Conservation (phyloP, 2,888 invertebrate genomes). For the Drosophila glabriapex region DNA sequence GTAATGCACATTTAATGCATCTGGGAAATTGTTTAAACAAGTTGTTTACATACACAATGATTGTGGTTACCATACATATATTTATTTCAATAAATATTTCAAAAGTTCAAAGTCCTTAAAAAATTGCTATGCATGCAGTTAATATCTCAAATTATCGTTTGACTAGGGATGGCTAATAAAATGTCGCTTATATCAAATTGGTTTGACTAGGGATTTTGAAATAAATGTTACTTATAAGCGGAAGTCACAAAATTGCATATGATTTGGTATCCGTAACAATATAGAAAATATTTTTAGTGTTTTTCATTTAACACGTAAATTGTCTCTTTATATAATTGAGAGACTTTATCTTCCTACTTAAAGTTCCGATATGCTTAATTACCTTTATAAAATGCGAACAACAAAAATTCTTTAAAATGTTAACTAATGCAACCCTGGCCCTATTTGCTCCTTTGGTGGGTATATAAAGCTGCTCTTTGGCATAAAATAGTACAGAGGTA, state of each 20-base stretch:
- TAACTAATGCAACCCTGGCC: conserved; percentile 11
- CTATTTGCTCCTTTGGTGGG: not conserved
- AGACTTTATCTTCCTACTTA: not conserved
- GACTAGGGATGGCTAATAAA: conserved; percentile 21
- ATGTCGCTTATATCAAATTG: not conserved
- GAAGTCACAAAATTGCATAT: not conserved
- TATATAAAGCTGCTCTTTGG: conserved; percentile 30
- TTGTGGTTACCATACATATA: conserved; percentile 43
- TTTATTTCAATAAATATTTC: conserved; percentile 66
- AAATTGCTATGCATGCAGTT: conserved; percentile 44
- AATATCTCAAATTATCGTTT: conserved; percentile 37
- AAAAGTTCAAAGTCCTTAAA: conserved; percentile 28
- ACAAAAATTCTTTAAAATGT: not conserved
- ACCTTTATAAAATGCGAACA: not conserved
- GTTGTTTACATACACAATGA: conserved; percentile 30
- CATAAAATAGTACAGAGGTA: not conserved
- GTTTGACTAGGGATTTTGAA: not conserved
- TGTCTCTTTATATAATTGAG: not conserved
- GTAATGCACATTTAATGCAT: conserved; percentile 37
- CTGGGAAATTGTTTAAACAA: conserved; percentile 24
- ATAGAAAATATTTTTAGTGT: not conserved
- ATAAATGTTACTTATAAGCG: not conserved
- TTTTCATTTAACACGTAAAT: not conserved
- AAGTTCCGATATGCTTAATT: not conserved
- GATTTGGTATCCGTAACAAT: not conserved